Conservation (phyloP, 2,888 invertebrate genomes). For the Podabrus alpinus region DNA sequence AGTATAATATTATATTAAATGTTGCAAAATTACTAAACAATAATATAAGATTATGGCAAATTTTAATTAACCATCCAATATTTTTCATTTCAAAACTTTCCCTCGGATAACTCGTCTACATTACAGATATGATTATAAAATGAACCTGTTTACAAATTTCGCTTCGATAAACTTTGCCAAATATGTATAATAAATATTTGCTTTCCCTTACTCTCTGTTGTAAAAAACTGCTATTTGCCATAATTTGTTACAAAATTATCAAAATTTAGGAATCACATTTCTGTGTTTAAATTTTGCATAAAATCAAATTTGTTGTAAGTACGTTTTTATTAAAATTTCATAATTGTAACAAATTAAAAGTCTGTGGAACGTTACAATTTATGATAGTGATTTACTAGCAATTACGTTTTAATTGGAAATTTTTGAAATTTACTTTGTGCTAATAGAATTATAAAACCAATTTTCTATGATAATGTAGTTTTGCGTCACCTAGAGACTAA, state of each 20-base stretch:
- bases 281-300: no score
- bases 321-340: not conserved
- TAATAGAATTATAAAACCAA: not conserved
- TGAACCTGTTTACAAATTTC: not conserved
- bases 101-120: no score
- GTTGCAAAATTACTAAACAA: no score
- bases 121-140: no score
- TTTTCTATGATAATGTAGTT: not conserved
- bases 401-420: not conserved
- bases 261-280: no score
- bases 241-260: not conserved
- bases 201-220: not conserved
- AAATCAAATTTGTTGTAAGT: no score
- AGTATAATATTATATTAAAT: no score
- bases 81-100: no score
- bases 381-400: not conserved
- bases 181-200: not conserved
- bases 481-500: not conserved
- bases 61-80: no score
- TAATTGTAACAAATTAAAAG: not conserved
- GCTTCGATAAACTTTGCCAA: no score
- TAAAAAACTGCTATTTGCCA: not conserved
- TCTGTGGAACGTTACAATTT: not conserved
- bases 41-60: no score
- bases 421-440: not conserved